Conservation (phyloP, 2,888 invertebrate genomes). For the Nymphalis urticae region DNA sequence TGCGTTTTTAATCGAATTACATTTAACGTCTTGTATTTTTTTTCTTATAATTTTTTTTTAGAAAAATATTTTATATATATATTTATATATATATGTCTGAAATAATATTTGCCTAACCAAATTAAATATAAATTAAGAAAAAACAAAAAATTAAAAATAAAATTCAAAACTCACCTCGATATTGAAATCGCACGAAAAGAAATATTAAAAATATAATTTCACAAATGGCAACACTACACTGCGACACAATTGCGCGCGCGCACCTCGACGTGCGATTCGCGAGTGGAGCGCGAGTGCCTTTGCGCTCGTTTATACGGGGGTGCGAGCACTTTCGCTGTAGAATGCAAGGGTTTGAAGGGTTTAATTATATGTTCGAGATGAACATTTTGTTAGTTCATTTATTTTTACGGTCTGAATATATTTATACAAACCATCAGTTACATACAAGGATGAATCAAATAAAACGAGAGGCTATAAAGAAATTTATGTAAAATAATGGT, state of each 20-base stretch:
- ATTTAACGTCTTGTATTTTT: neutral
- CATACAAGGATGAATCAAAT: neutral
- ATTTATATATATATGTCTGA: neutral
- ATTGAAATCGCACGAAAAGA: conserved; percentile 10
- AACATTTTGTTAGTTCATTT: neutral
- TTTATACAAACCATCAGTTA: neutral
- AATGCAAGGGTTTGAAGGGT: conserved; percentile 36
- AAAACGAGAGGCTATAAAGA: neutral
- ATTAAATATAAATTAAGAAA: neutral
- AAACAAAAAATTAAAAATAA: no score
- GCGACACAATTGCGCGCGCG: conserved; percentile 48
- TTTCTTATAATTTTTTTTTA: neutral
- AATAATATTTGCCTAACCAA: neutral
- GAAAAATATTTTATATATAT: no score
- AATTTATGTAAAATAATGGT: neutral
- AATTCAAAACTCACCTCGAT: conserved; percentile 26
- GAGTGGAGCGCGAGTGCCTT: conserved; percentile 61
- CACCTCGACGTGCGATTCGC: conserved; percentile 56
- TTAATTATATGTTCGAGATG: conserved; percentile 6
- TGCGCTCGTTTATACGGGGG: conserved; percentile 68
- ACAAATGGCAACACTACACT: conserved; percentile 35
- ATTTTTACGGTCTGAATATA: neutral
- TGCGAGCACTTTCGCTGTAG: conserved; percentile 72
- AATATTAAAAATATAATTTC: conserved; percentile 17
- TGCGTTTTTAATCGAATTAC: neutral